Conservation (phyloP, 2,888 invertebrate genomes). For the Mycogona germanica region DNA sequence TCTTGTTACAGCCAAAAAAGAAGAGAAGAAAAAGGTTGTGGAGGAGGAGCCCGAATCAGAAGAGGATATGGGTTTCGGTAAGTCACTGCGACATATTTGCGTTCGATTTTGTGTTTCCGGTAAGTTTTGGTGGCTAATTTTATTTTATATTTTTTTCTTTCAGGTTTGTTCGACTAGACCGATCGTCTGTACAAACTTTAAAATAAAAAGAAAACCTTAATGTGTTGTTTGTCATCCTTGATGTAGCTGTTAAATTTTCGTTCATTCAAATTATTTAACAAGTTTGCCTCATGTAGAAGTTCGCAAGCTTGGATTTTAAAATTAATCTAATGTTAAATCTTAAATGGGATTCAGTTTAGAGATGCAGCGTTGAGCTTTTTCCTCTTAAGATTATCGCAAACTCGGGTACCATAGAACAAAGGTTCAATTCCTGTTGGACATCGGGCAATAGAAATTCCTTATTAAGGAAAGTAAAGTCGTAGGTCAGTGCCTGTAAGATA, state of each 20-base stretch:
- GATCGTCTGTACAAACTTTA: not conserved
- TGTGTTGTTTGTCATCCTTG: no score
- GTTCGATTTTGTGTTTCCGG: no score
- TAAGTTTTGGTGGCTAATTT: not conserved
- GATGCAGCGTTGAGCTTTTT: no score
- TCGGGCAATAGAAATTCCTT: no score
- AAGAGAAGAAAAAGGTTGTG: slow-evolving; percentile 22
- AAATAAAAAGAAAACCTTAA: no score
- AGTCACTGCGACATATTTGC: slow-evolving; percentile 8
- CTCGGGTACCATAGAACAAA: no score
- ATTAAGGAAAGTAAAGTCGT: no score
- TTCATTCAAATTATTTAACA: not conserved
- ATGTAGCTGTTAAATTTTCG: not conserved
- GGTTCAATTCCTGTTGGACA: no score
- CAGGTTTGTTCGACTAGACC: slow-evolving; percentile 62
- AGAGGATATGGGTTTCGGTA: slow-evolving; percentile 28
- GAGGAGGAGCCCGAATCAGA: slow-evolving; percentile 27
- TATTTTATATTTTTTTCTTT: slow-evolving; percentile 37
- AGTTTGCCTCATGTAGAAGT: no score
- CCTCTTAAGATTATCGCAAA: no score
- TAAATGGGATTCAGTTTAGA: no score
- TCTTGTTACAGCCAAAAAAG: slow-evolving; percentile 22
- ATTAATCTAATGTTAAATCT: not conserved
- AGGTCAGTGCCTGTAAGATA: no score
- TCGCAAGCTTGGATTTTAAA: not conserved